Evolutionary conservation across 2,888 invertebrate genomes (phyloP).

Genomic region (Chalcis sispes): DNA sequence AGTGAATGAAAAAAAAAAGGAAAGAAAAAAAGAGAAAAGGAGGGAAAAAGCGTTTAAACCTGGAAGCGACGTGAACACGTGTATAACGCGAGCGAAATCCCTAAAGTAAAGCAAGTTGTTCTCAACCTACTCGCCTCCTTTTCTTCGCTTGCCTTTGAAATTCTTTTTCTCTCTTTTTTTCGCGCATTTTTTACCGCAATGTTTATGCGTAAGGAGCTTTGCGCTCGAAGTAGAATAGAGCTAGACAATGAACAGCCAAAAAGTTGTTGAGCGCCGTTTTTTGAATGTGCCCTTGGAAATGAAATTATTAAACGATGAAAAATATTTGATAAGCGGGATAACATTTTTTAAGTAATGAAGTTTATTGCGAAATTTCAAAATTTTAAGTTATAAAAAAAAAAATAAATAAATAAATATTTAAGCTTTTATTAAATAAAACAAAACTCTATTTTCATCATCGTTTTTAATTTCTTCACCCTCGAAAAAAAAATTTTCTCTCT

Average conservation of each 20-base stretch:
- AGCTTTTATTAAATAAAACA: too few species aligned
- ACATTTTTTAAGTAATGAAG: too few species aligned
- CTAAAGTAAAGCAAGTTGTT: slow-evolving; percentile 56
- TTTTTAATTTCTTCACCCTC: neutral
- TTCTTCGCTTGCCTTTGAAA: slow-evolving; percentile 46
- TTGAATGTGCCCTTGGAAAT: too few species aligned
- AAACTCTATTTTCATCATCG: too few species aligned
- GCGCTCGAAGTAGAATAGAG: neutral
- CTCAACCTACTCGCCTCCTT: slow-evolving; percentile 27
- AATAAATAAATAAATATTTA: too few species aligned
- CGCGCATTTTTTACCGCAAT: neutral
- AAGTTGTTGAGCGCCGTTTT: too few species aligned
- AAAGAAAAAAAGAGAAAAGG: neutral
- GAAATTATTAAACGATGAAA: too few species aligned
- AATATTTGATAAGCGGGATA: too few species aligned
- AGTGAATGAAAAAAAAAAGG: neutral
- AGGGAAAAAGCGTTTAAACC: slow-evolving; percentile 25
- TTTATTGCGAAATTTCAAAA: too few species aligned
- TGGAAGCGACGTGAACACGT: slow-evolving; percentile 39
- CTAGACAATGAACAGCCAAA: too few species aligned
- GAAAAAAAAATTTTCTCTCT: too few species aligned
- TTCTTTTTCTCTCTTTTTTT: neutral
- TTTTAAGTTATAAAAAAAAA: too few species aligned
- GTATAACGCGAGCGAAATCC: slow-evolving; percentile 47
- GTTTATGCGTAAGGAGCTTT: neutral